Evolutionary conservation across 2,113 vertebrate genomes (phyloP).

Genomic region (Stigmatopora nigra): DNA sequence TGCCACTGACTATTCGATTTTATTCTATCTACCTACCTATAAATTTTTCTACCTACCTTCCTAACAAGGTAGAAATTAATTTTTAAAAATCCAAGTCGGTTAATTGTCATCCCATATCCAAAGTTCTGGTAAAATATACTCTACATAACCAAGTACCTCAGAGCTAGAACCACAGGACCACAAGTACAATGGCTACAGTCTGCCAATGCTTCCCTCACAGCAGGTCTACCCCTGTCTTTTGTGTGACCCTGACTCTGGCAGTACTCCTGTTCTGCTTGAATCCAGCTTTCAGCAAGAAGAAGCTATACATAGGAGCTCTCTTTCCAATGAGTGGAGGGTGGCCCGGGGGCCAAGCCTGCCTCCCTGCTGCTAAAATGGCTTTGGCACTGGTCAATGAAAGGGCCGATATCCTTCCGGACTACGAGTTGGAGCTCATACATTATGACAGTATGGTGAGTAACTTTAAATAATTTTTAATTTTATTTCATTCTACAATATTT

Average conservation of each 20-base stretch:
- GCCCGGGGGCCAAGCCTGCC: constrained; percentile 88
- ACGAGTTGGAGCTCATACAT: constrained; percentile 87
- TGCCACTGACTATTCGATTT: no score
- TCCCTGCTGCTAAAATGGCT: constrained; percentile 86
- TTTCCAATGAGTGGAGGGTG: constrained; percentile 93
- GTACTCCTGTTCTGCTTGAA: constrained; percentile 63
- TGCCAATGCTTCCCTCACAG: constrained; percentile 3
- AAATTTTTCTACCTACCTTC: background rate
- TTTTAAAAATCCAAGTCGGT: background rate
- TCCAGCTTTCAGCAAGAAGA: constrained; percentile 78
- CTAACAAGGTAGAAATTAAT: background rate
- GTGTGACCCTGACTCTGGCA: constrained; percentile 40
- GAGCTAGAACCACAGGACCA: constrained; percentile 5
- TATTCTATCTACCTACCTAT: background rate
- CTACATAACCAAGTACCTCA: background rate
- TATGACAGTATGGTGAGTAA: constrained; percentile 87
- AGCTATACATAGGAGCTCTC: constrained; percentile 88
- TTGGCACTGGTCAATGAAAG: constrained; percentile 87
- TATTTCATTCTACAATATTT: background rate
- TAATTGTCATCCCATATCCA: background rate
- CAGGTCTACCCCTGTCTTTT: constrained; percentile 10
- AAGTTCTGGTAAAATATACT: constrained; percentile 1
- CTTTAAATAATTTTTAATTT: background rate
- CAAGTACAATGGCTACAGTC: constrained; percentile 20
- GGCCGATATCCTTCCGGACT: constrained; percentile 87